Base-by-base conservation (phyloP, 1,140 invertebrate species). In the Zaprionus vittiger region DNA sequence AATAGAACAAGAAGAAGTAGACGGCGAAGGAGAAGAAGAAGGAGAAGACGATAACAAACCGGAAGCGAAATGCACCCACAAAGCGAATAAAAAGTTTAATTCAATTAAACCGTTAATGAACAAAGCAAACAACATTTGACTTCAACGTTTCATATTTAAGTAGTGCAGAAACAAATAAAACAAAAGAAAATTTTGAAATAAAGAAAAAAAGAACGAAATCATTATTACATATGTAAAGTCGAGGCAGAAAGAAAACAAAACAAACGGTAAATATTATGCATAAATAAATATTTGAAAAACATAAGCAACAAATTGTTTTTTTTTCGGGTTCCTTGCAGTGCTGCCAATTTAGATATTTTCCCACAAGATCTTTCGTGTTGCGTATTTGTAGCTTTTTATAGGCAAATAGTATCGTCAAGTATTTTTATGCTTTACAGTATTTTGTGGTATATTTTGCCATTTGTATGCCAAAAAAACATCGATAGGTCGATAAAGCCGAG, bases 81-180 rank as follows among this genome's bases (percentile, higher is more conserved):
- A 77, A 72, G 54, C 38, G 47, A 70, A 47, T 37, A 64, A n/a
- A 34, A 89, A 85, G 85, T 89, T 89, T 90, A 89, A 89, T 89
- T 54, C 71, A 89, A 90, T 89, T 89, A 89, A 89, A 89, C 85
- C 79, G 76, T 85, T 90, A 77, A 79, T 77, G 54, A 47, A 67
- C 38, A 77, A 66, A 63, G 26, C 26, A 69, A 80, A 34, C 79
- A 63, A 76, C 47, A 89, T 89, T 90, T 91, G 79, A 91, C 86
- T 90, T 90, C 77, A 91, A 90, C 76, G 85, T 90, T 90, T 90
- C 85, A 90, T 90, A 90, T 89, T 89, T 90, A 90, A 90, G 85
- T 90, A 90, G 85, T 90, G 79, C 81, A 85, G 85, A 83, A 89
- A 78, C 80, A 80, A 86, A 87, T 80, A 87, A 74, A 80, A 71